phyloP scores from a whole-genome alignment of 2,113 vertebrate species.

The Chlamydotis undulata region DNA sequence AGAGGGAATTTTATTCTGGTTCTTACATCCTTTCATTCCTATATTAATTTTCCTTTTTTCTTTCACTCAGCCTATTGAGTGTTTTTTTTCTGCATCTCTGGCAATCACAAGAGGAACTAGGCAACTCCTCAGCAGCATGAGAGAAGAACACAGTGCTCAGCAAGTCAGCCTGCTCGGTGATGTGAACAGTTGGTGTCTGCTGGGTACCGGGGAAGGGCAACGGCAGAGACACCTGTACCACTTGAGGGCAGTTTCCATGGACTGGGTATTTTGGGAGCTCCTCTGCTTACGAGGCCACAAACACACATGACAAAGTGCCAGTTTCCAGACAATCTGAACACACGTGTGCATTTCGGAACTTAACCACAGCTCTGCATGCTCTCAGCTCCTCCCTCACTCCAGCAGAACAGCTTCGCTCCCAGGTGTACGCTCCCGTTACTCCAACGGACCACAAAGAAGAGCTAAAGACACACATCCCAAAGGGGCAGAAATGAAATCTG shows the following conservation, averaged over 20 bases:
- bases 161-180: not conserved
- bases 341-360: not conserved
- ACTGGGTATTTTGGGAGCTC: not conserved
- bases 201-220: not conserved
- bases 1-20: not conserved
- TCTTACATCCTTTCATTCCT: not conserved
- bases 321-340: fast-evolving
- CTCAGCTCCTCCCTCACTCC: not conserved
- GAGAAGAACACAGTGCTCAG: not conserved
- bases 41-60: not conserved
- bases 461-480: not conserved
- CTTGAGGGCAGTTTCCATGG: not conserved
- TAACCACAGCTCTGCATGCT: not conserved
- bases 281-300: not conserved
- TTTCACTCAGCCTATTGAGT: not conserved
- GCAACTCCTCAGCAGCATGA: not conserved
- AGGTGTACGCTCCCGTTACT: not conserved
- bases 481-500: not conserved
- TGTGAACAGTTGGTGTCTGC: not conserved
- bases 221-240: not conserved
- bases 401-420: not conserved
- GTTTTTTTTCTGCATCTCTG: not conserved
- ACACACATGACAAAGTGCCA: not conserved
- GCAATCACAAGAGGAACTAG: not conserved
- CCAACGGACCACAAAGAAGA: not conserved